Conservation (phyloP, 2,113 vertebrate genomes). For the Corythaeola cristata region DNA sequence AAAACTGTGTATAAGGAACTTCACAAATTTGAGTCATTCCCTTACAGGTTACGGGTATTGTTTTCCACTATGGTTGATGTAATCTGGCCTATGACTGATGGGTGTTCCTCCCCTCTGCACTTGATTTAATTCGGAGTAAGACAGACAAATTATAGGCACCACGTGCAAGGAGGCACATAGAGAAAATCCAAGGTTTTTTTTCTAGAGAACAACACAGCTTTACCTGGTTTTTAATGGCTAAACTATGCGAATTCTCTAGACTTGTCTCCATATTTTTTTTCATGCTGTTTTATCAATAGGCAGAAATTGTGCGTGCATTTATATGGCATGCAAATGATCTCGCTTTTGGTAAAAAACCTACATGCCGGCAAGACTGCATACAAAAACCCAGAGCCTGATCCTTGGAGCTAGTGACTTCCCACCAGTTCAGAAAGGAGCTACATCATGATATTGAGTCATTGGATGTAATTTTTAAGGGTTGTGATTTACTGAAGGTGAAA, state of each 20-base stretch:
- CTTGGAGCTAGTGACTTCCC: background rate
- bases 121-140: slow-evolving; percentile 29
- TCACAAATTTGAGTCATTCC: background rate
- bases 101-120: background rate
- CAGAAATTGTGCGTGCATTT: background rate
- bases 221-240: background rate
- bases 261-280: background rate
- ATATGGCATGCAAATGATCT: background rate
- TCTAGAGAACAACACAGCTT: background rate
- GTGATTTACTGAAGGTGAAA: background rate
- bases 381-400: background rate
- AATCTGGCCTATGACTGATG: background rate
- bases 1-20: background rate
- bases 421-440: background rate
- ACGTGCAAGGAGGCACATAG: background rate
- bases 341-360: background rate
- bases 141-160: slow-evolving; percentile 8
- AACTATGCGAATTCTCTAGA: background rate
- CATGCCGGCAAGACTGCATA: background rate
- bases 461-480: background rate
- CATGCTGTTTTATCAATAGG: background rate
- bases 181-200: background rate
- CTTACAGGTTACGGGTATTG: background rate
- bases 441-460: background rate
- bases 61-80: background rate